A percentile compares a stretch with the other conserved stretches of the same genome.
These are phyloP conservation scores for Ceratoteleas bidentatus DNA, from an alignment of 1,140 invertebrate species.

Conservation along the genomic window DNA sequence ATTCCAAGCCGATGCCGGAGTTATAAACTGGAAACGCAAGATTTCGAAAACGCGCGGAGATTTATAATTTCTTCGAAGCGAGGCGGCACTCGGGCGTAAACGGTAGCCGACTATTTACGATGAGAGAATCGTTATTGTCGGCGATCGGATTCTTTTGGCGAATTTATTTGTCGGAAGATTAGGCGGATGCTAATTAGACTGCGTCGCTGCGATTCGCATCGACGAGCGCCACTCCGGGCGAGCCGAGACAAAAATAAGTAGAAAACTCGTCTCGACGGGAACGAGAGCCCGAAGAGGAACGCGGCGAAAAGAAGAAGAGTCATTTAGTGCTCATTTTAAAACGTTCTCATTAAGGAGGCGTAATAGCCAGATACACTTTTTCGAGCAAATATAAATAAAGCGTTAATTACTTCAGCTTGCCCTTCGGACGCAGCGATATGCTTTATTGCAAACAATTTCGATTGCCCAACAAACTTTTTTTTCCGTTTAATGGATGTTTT, in stretches of 20 bases:
- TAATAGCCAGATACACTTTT: conserved; percentile 62
- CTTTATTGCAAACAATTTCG: conserved; percentile 15
- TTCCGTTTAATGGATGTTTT: no score
- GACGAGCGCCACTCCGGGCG: conserved; percentile 66
- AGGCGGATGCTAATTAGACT: conserved; percentile 77
- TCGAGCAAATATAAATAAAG: conserved; percentile 58
- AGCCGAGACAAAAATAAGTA: conserved; percentile 68
- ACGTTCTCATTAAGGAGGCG: conserved; percentile 62
- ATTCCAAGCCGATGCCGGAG: conserved; percentile 17
- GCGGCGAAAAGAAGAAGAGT: conserved; percentile 48
- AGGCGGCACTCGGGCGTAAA: conserved; percentile 56
- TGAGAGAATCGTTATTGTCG: conserved; percentile 68
- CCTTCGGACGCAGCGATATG: not conserved
- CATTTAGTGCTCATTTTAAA: conserved; percentile 60
- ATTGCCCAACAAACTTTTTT: not conserved
- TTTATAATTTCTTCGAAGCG: conserved; percentile 64
- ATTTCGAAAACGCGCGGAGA: conserved; percentile 43
- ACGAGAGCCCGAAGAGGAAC: conserved; percentile 42
- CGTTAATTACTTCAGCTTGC: conserved; percentile 38
- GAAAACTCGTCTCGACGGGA: conserved; percentile 62
- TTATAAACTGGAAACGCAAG: conserved; percentile 44
- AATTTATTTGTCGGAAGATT: conserved; percentile 73
- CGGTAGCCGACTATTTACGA: conserved; percentile 67
- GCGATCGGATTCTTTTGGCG: conserved; percentile 69
- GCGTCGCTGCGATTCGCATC: conserved; percentile 68